These are phyloP conservation scores for Prionace glauca DNA, from an alignment of 2,797 vertebrate species.

Conservation along the genomic window DNA sequence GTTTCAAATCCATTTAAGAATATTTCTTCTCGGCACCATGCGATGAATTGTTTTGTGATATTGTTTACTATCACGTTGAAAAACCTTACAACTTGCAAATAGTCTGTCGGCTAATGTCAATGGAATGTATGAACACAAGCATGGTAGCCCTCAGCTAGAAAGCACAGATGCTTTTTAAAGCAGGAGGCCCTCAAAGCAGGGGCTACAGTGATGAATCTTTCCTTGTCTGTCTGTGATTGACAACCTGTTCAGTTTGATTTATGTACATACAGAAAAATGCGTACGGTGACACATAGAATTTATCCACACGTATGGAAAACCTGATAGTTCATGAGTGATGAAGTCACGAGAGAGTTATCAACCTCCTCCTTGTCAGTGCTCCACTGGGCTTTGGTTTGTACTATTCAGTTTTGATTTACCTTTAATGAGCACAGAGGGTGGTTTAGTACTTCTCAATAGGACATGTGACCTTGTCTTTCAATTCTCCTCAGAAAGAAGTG, in stretches of 20 bases:
- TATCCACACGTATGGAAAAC: conserved; percentile 22
- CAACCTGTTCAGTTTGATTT: conserved; percentile 23
- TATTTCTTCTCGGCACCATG: neutral
- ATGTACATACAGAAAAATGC: conserved; percentile 1
- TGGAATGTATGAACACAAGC: neutral
- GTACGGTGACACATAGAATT: neutral
- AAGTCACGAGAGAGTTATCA: conserved; percentile 34
- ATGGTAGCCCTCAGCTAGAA: conserved; percentile 6
- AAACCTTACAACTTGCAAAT: neutral
- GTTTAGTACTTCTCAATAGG: conserved; percentile 1
- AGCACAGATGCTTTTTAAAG: conserved; percentile 6
- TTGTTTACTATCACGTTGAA: neutral
- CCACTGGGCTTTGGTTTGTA: neutral
- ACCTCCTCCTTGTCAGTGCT: conserved; percentile 19
- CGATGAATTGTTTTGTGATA: neutral
- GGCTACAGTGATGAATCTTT: conserved; percentile 10
- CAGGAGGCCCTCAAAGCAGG: neutral
- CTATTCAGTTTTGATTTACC: conserved; percentile 20
- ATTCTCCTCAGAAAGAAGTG: conserved; percentile 1
- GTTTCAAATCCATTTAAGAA: neutral
- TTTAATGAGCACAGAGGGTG: conserved; percentile 33
- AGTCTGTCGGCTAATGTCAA: neutral
- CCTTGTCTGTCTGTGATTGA: neutral
- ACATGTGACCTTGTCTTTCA: conserved; percentile 25
- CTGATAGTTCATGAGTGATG: conserved; percentile 19